phyloP scores from a whole-genome alignment of 2,113 vertebrate species.

The Furnarius figulus region DNA sequence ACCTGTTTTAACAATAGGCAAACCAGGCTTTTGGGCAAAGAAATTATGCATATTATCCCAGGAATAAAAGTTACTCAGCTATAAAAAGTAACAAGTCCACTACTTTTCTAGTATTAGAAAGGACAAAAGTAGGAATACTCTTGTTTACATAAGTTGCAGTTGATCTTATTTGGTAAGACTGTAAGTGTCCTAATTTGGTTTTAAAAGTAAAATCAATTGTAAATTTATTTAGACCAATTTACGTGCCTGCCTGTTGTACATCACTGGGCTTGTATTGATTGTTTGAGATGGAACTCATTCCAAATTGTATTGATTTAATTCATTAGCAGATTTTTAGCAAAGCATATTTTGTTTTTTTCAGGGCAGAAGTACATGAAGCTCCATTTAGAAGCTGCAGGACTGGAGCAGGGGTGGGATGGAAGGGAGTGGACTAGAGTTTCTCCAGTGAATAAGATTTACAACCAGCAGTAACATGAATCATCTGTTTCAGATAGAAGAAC shows the following conservation, averaged over 20 bases:
- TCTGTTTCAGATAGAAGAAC: neutral
- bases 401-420: neutral
- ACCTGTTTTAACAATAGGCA: neutral
- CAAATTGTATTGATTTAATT: slow-evolving; percentile 68
- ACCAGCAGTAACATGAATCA: neutral
- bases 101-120: neutral
- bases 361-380: slow-evolving; percentile 19
- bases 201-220: slow-evolving; percentile 76
- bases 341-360: slow-evolving; percentile 24
- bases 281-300: slow-evolving; percentile 52
- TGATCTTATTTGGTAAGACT: slow-evolving; percentile 41
- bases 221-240: slow-evolving; percentile 79
- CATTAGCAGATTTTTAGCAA: slow-evolving; percentile 52
- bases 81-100: neutral
- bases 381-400: neutral
- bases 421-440: neutral
- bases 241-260: slow-evolving; percentile 66
- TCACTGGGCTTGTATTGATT: slow-evolving; percentile 68
- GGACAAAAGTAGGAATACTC: neutral
- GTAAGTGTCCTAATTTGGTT: slow-evolving; percentile 75
- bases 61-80: neutral
- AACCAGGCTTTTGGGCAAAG: neutral
- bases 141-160: slow-evolving; percentile 36
- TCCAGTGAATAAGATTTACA: neutral
- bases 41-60: neutral